A percentile compares a stretch with the other conserved stretches of the same genome.
Conservation (phyloP, 2,888 invertebrate species). For the Epinotia bilunana region DNA sequence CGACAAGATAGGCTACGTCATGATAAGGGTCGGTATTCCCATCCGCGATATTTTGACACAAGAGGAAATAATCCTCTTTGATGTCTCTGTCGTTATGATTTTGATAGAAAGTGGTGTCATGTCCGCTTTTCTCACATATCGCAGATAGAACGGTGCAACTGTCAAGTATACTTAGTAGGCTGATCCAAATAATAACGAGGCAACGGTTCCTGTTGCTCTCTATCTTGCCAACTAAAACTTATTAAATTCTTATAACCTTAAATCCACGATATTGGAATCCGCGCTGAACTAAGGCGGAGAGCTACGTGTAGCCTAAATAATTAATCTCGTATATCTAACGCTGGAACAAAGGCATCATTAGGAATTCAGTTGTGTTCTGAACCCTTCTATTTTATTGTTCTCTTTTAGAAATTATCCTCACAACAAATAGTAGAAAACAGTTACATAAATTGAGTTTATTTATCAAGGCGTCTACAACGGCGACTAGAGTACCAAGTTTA, state of each 20-base stretch:
- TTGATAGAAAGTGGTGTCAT: no score
- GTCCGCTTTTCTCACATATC: no score
- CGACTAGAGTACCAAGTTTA: no score
- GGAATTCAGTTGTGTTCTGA: conserved; percentile 41
- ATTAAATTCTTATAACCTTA: neutral
- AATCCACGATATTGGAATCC: conserved; percentile 29
- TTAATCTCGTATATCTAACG: conserved; percentile 34
- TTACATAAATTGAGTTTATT: no score
- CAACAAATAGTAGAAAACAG: neutral
- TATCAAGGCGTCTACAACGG: no score
- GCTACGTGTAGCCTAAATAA: conserved; percentile 34
- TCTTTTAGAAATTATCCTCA: conserved; percentile 25
- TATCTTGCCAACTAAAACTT: neutral
- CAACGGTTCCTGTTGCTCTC: no score
- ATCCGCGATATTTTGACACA: no score
- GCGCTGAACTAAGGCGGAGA: conserved; percentile 14
- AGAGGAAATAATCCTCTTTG: no score
- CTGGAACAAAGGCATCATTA: conserved; percentile 36
- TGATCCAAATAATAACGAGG: no score
- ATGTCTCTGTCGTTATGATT: no score
- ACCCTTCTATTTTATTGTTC: conserved; percentile 21
- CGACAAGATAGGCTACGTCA: neutral
- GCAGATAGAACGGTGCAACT: no score
- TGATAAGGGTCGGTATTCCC: neutral
- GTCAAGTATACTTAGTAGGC: no score